A percentile compares a stretch with the other conserved stretches of the same genome.
These are phyloP conservation scores for Pogonocichla stellata DNA, from an alignment of 2,113 vertebrate genomes.

Conservation along the genomic window DNA sequence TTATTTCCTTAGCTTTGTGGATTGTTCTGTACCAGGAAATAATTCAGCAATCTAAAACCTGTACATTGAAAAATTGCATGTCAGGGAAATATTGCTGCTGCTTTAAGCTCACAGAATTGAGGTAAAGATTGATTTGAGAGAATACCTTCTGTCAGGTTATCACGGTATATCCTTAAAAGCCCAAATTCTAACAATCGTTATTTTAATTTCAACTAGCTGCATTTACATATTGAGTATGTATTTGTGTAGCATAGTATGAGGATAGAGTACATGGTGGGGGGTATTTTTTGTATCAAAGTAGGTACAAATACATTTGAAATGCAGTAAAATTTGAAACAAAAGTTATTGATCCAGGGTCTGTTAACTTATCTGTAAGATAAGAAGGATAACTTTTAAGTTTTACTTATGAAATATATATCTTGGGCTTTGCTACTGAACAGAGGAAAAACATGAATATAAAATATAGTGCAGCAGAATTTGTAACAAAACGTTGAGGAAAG, in stretches of 20 bases:
- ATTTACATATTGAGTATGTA: not conserved
- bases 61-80: not conserved
- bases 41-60: not conserved
- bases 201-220: not conserved
- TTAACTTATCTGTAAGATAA: not conserved
- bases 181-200: not conserved
- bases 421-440: not conserved
- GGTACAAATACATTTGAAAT: not conserved
- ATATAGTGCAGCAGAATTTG: not conserved
- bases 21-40: not conserved
- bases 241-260: not conserved
- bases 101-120: not conserved
- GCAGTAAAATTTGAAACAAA: not conserved
- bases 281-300: not conserved
- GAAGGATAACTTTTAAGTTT: not conserved
- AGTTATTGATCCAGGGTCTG: not conserved
- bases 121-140: not conserved
- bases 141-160: not conserved
- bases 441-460: not conserved
- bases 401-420: not conserved
- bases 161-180: not conserved
- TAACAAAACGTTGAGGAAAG: not conserved
- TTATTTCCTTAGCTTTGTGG: not conserved
- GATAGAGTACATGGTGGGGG: accelerated
- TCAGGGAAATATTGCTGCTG: not conserved